Percentiles rank a stretch among this genome's conserved stretches.
These are phyloP conservation scores for Merluccius polli DNA, from an alignment of 2,797 vertebrate genomes.

Conservation along the genomic window DNA sequence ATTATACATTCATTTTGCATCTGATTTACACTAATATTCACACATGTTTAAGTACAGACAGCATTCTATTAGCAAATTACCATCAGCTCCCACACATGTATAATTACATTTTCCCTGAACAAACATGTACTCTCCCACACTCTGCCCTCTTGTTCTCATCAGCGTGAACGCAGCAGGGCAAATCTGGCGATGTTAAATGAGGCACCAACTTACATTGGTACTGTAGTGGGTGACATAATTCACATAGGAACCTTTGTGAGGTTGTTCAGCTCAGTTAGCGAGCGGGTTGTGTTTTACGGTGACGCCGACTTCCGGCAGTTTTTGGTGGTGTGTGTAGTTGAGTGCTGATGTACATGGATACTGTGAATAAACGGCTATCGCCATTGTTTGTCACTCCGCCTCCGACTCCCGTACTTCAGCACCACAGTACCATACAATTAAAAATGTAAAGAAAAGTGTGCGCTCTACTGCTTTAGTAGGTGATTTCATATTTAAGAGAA, in stretches of 20 bases:
- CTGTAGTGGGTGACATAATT: too few relatives aligned
- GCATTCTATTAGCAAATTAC: conserved; percentile 10
- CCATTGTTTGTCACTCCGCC: too few relatives aligned
- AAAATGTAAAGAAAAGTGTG: neutral
- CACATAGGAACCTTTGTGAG: too few relatives aligned
- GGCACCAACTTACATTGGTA: neutral
- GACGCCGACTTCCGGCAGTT: too few relatives aligned
- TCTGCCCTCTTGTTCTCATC: neutral
- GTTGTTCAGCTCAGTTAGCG: too few relatives aligned
- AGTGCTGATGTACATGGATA: too few relatives aligned
- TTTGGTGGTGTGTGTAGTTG: too few relatives aligned
- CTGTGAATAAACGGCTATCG: too few relatives aligned
- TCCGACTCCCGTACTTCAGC: too few relatives aligned
- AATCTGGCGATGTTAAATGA: neutral
- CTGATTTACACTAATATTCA: neutral
- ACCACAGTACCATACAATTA: neutral
- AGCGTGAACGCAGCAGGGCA: neutral
- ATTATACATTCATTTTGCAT: neutral
- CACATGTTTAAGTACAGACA: conserved; percentile 19
- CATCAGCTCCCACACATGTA: neutral
- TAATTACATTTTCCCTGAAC: conserved; percentile 11
- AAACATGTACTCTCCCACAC: conserved; percentile 6
- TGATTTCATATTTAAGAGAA: neutral
- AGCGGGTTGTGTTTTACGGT: too few relatives aligned
- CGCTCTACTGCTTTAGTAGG: neutral